These are phyloP conservation scores for Gymnocypris eckloni DNA, from an alignment of 2,797 vertebrate species.

Conservation along the genomic window DNA sequence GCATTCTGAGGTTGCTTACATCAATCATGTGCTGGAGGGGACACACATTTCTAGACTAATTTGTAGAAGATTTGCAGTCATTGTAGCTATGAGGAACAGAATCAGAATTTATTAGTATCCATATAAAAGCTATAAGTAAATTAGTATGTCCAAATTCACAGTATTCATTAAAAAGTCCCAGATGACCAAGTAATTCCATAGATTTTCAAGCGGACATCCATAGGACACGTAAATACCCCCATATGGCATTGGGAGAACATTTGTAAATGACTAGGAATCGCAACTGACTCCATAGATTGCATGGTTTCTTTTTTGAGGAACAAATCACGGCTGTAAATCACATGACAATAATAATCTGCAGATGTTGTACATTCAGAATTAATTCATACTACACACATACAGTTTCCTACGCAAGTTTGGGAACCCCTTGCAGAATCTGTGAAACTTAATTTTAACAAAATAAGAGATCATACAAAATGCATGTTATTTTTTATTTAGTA, in stretches of 20 bases:
- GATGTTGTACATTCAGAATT: neutral
- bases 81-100: neutral
- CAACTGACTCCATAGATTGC: neutral
- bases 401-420: no score
- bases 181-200: neutral
- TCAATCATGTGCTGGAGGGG: constrained; percentile 7
- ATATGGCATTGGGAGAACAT: neutral
- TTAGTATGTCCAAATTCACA: neutral
- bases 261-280: neutral
- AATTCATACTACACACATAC: neutral
- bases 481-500: no score
- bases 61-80: neutral
- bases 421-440: no score
- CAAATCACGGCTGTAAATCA: neutral
- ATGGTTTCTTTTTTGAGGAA: neutral
- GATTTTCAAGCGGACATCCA: neutral
- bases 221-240: neutral
- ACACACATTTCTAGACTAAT: neutral
- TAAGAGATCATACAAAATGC: no score
- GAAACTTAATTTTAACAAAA: no score
- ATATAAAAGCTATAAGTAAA: neutral
- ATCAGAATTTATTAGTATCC: neutral
- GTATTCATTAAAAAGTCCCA: neutral
- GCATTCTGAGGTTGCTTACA: neutral
- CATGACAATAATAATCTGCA: neutral